phyloP scores from a whole-genome alignment of 2,888 invertebrate genomes.

The Amblyjoppa fuscipennis region DNA sequence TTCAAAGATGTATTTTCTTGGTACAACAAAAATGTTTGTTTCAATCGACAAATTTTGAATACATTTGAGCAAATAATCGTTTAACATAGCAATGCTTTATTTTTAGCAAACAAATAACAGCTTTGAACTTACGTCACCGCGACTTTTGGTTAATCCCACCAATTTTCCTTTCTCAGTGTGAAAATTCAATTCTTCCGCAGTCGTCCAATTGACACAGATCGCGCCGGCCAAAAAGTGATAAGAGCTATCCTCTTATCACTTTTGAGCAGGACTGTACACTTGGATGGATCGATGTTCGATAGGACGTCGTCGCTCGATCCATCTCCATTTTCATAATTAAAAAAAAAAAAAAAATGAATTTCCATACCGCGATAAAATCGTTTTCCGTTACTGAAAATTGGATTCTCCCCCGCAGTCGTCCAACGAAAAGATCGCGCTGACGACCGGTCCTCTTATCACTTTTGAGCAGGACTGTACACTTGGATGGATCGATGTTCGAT shows the following conservation, averaged over 20 bases:
- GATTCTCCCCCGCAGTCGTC: not conserved
- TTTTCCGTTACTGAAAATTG: not conserved
- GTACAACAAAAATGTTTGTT: too few species aligned
- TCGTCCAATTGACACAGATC: not conserved
- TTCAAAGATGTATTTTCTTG: too few species aligned
- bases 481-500: slow-evolving; percentile 17
- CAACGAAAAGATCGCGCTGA: not conserved
- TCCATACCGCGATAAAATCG: not conserved
- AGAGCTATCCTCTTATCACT: not conserved
- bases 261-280: not conserved
- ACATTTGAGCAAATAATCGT: too few species aligned
- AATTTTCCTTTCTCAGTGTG: too few species aligned
- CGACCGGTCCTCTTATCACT: not conserved
- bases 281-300: slow-evolving; percentile 24
- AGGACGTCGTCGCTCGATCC: not conserved
- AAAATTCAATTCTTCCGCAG: not conserved
- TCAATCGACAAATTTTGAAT: too few species aligned
- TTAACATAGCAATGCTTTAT: too few species aligned
- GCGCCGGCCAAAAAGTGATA: too few species aligned
- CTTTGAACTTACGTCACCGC: too few species aligned
- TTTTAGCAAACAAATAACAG: too few species aligned
- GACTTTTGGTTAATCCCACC: too few species aligned
- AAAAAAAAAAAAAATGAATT: not conserved
- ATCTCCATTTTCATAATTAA: not conserved
- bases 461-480: not conserved